Base-by-base conservation (phyloP, 1,140 invertebrate genomes). In the Neocloeon triangulifer region DNA sequence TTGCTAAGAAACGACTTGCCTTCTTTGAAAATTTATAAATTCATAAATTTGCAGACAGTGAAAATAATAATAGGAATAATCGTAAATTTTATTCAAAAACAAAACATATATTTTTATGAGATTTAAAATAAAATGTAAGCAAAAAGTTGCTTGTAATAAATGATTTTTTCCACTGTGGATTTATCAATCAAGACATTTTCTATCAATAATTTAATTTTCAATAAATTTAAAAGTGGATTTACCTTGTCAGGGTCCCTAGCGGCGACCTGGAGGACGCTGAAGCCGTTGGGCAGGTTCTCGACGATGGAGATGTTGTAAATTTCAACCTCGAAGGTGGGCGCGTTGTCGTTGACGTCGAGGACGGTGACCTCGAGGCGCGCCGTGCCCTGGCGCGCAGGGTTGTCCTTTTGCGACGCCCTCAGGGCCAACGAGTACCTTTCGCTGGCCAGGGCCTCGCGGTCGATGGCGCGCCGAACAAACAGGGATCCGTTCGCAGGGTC, bases 271-370 rank as follows among this genome's bases (percentile, higher is more conserved):
- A 80, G 49, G 0, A 84, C 76, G 43, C 74, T 80, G 41, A 79
- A 69, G 36, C 80, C 80, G 40, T 79, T 80, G 0, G 81, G 82
- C 19, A 86, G 53, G 49, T 88, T 86, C 47, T 88, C 81, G 26
- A 86, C 78, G 30, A 88, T 85, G 38, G 78, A 85, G 22, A 88
- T 84, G 39, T 85, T 85, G 45, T 86, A 86, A 39, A 78, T 67
- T 40, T 82, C 78, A 0, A 79, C 74, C 50, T 84, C 79, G 36
- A 88, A 88, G 38, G 79, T 68, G 0, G 80, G 80, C 12, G 75
- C 48, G 49, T 81, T 81, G 44, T 85, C 79, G 43, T 85, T 85
- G 0, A 86, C 46, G 45, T 86, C 80, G 7, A 77, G 43, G 1
- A 86, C 55, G 47, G 79, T 70, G 0, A 86, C 55, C 47, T 84